Conservation (phyloP, 2,888 invertebrate genomes). For the Scaptomyza polygonia region DNA sequence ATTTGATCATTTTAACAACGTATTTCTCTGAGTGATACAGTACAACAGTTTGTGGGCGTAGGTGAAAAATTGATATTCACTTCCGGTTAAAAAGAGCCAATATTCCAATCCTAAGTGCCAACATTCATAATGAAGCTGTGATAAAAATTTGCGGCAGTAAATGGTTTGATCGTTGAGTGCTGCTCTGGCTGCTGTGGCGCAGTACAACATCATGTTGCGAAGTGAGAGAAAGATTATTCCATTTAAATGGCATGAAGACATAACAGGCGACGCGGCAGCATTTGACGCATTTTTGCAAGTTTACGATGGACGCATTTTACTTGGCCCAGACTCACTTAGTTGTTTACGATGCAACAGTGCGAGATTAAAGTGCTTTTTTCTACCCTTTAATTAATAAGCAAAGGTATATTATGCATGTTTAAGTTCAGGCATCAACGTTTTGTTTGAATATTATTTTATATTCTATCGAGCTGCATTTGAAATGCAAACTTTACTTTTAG, state of each 20-base stretch:
- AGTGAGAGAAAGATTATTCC: constrained; percentile 39
- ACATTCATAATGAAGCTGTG: constrained; percentile 30
- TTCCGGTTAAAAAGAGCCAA: constrained; percentile 45
- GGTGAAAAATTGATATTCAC: constrained; percentile 32
- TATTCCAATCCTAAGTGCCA: constrained; percentile 29
- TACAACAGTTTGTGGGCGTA: constrained; percentile 20
- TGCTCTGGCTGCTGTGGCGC: constrained; percentile 6
- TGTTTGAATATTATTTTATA: no score
- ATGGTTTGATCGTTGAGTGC: constrained; percentile 48
- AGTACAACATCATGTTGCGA: constrained; percentile 34
- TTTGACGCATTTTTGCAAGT: constrained; percentile 59
- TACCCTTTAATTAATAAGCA: constrained; percentile 30
- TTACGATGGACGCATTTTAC: constrained; percentile 53
- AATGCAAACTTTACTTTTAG: no score
- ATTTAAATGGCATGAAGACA: constrained; percentile 45
- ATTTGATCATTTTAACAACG: neutral
- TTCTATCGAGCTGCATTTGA: no score
- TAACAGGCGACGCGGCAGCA: constrained; percentile 33
- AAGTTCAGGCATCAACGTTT: neutral
- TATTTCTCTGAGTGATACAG: neutral
- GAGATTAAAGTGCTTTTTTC: constrained; percentile 52
- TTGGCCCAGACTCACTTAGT: constrained; percentile 36
- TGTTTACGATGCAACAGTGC: constrained; percentile 51
- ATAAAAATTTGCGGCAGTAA: constrained; percentile 41
- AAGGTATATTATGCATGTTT: constrained; percentile 23